Base-by-base conservation (phyloP, 2,797 vertebrate species). In the Peromyscus aztecus region DNA sequence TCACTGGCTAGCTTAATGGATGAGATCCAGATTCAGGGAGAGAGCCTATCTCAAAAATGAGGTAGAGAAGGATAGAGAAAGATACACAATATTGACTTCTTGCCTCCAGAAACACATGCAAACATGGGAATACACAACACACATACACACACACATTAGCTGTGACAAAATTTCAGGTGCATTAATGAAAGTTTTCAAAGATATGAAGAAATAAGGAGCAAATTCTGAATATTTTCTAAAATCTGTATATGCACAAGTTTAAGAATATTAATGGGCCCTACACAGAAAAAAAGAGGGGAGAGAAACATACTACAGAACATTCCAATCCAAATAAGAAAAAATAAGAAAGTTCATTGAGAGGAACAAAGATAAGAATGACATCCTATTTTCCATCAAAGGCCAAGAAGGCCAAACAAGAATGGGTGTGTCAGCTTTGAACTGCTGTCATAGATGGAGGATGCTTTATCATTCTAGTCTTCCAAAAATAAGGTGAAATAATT, bases 171-270 rank as follows among this genome's bases (percentile, higher is more conserved):
- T 46, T 87, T 27, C 21, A 90, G 43, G 21, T 14, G 11, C 1
- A 88, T 40, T 80, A 92, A 80, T 49, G 24, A 89, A 61, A 76
- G 24, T 65, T 40, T 8, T 87, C 87, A 77, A 90, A 90, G 7
- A 84, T 84, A 77, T 92, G 46, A 96, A 91, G 63, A 92, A 96
- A 87, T 82, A 75, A 49, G 23, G 21, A 24, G 31, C n/a, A 90
- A 80, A 65, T 80, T 95, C 52, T 88, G n/a, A 81, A 95, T 63
- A 76, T 90, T 90, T 76, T 94, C 69, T 81, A 59, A 86, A 94
- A 88, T 88, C 21, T 65, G 43, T 94, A 90, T 95, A 88, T 77
- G 43, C 14, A 52, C 4, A 90, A 34, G 55, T 84, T 19, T 69
- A 76, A 97, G 91, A 71, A 40, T 59, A 55, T 82, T 71, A 89